Evolutionary conservation across 92 coral and sea anemone genomes (phyloP).

Genomic region (Hydrozoanthus gracilis): DNA sequence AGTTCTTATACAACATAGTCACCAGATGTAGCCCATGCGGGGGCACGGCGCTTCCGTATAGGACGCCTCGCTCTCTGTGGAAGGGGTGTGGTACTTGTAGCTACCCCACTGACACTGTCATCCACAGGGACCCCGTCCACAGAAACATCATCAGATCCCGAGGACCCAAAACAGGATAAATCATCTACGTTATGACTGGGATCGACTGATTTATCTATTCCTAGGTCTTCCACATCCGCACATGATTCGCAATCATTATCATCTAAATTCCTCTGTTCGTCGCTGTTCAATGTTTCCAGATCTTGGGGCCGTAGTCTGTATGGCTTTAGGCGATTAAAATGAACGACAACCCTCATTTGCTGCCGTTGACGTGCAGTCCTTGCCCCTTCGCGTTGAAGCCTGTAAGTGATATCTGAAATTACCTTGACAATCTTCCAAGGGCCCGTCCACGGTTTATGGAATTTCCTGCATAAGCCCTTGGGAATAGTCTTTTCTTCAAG

Average conservation of each 20-base stretch:
- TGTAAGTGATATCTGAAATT: constrained; percentile 52
- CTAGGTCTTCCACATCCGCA: constrained; percentile 19
- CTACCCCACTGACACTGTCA: constrained; percentile 17
- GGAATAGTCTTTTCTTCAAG: constrained; percentile 42
- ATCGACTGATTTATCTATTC: constrained; percentile 12
- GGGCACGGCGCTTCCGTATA: constrained; percentile 31
- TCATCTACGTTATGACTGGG: constrained; percentile 24
- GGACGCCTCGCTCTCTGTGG: constrained; percentile 31
- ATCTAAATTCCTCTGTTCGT: constrained; percentile 10
- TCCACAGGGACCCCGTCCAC: constrained; percentile 28
- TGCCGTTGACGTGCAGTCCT: constrained; percentile 6
- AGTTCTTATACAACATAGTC: constrained; percentile 12
- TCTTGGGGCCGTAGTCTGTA: constrained; percentile 33
- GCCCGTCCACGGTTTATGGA: constrained; percentile 60
- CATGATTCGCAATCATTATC: constrained; percentile 18
- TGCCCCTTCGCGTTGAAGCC: constrained; percentile 42
- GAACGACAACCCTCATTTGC: constrained; percentile 27
- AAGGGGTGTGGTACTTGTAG: constrained; percentile 21
- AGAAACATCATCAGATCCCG: constrained; percentile 24
- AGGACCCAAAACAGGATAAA: constrained; percentile 14
- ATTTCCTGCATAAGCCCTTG: constrained; percentile 49
- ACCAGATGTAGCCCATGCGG: constrained; percentile 26
- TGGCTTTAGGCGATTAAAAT: constrained; percentile 26
- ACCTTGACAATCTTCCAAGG: constrained; percentile 58
- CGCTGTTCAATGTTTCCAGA: constrained; percentile 21